phyloP scores from a whole-genome alignment of 2,797 vertebrate species.

The Neomorphus geoffroyi region DNA sequence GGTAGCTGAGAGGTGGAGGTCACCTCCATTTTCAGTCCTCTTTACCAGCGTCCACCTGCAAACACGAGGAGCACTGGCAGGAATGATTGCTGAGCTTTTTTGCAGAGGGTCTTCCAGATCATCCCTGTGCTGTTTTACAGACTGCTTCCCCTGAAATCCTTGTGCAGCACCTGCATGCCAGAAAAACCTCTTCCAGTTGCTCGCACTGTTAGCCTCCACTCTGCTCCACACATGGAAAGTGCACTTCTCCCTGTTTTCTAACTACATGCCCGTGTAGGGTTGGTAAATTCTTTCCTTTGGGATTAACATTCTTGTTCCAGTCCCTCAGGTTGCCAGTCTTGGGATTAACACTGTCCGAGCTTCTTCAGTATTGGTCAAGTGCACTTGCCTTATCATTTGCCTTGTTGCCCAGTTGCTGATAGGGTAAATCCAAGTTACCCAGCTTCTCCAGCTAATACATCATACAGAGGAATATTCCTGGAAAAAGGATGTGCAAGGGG shows the following conservation, averaged over 20 bases:
- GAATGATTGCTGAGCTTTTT: not conserved
- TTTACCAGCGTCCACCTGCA: not conserved
- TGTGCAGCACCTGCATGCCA: not conserved
- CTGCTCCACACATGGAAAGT: not conserved
- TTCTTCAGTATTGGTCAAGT: not conserved
- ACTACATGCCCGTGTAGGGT: not conserved
- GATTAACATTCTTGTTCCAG: not conserved
- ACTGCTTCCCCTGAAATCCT: not conserved
- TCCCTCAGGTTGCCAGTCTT: not conserved
- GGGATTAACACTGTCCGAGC: accelerated
- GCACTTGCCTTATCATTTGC: not conserved
- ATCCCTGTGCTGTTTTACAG: not conserved
- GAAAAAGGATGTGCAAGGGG: not conserved
- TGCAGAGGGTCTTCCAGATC: not conserved
- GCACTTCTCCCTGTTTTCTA: not conserved
- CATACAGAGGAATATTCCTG: not conserved
- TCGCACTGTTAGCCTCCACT: not conserved
- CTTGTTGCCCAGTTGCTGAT: not conserved
- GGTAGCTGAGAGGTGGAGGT: not conserved
- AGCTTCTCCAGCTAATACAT: not conserved
- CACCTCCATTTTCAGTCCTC: not conserved
- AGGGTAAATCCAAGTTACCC: not conserved
- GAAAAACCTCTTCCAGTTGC: not conserved
- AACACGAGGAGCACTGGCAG: not conserved
- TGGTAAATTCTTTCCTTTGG: not conserved